phyloP scores from a whole-genome alignment of 1,140 invertebrate genomes.

The Teleogryllus occipitalis region DNA sequence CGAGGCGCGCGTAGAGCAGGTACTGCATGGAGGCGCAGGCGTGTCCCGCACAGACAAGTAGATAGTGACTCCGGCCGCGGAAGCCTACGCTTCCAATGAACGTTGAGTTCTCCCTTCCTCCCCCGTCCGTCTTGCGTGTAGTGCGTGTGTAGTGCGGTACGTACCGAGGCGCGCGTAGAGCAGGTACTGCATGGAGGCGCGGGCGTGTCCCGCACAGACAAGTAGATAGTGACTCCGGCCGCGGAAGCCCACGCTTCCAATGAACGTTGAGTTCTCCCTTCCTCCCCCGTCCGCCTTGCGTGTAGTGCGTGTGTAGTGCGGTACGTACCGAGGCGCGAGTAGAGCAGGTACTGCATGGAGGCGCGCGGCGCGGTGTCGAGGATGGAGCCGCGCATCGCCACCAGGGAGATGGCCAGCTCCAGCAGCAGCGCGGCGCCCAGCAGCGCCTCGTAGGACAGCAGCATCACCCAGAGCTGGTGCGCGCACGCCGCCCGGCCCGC shows the following conservation, averaged over 20 bases:
- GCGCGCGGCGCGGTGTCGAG: constrained; percentile 62
- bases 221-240: too few relatives aligned
- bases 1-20: constrained; percentile 68
- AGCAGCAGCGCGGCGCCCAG: constrained; percentile 55
- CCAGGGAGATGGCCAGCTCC: constrained; percentile 63
- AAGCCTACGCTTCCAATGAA: too few relatives aligned
- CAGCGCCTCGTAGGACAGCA: constrained; percentile 63
- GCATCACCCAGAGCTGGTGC: constrained; percentile 55
- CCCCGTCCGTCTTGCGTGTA: too few relatives aligned
- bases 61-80: too few relatives aligned
- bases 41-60: too few relatives aligned
- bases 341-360: constrained; percentile 75
- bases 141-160: constrained; percentile 44
- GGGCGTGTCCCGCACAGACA: too few relatives aligned
- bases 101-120: too few relatives aligned
- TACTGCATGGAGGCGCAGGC: constrained; percentile 73
- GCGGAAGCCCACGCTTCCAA: too few relatives aligned
- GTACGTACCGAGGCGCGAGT: constrained; percentile 66
- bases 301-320: too few relatives aligned
- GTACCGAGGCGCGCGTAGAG: constrained; percentile 74
- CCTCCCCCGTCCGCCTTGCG: too few relatives aligned
- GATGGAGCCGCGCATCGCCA: constrained; percentile 75
- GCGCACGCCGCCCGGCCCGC: constrained; percentile 49
- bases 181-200: constrained; percentile 71
- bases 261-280: too few relatives aligned